Percentiles rank a stretch among this genome's conserved stretches.
Conservation (phyloP, 2,113 vertebrate species). For the Melierax canorus region DNA sequence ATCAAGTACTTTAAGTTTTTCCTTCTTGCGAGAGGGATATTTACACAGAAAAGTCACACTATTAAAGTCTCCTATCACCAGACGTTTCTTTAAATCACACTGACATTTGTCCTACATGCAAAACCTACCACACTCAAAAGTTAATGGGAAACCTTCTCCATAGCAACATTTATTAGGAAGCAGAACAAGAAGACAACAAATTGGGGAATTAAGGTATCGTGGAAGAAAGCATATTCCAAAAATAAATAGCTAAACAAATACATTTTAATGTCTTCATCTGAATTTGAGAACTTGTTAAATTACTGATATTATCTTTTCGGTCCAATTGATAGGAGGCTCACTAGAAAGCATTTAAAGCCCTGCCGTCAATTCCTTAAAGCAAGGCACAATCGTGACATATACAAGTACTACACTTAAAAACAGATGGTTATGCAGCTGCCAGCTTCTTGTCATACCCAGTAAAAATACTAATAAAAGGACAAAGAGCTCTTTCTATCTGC, state of each 20-base stretch:
- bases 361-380: background rate
- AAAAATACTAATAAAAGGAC: conserved; percentile 23
- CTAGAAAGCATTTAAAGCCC: background rate
- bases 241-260: background rate
- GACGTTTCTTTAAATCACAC: background rate
- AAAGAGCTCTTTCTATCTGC: conserved; percentile 57
- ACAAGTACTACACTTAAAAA: background rate
- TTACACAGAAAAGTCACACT: background rate
- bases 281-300: background rate
- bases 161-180: background rate
- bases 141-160: background rate
- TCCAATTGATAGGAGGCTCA: background rate
- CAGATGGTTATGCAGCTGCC: conserved; percentile 18
- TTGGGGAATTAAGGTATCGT: fast-evolving
- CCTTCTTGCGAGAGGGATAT: background rate
- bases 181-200: background rate
- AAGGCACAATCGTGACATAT: background rate
- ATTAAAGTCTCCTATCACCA: background rate
- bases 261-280: fast-evolving
- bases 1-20: background rate
- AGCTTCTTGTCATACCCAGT: background rate
- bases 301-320: background rate
- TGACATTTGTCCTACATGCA: background rate
- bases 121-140: background rate
- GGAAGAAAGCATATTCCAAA: background rate